A percentile compares a stretch with the other conserved stretches of the same genome.
Conservation (phyloP, 2,888 invertebrate genomes). For the Cantharis nigra region DNA sequence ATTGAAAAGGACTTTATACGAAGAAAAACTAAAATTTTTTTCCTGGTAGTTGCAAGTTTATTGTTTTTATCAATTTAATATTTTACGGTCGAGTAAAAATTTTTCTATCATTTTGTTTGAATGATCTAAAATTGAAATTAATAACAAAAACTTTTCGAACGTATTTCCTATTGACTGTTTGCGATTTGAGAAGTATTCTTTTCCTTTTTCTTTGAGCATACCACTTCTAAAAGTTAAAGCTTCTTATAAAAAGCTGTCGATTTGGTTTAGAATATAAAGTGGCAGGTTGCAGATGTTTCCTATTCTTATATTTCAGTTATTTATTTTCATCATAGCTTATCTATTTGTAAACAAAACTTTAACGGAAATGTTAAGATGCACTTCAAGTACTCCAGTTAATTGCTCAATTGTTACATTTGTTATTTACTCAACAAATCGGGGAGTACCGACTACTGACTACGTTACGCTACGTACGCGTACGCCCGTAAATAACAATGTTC, state of each 20-base stretch:
- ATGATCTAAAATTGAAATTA: slow-evolving; percentile 16
- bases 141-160: slow-evolving; percentile 5
- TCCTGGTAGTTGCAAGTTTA: background rate
- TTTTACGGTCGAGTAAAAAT: background rate
- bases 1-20: background rate
- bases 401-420: background rate
- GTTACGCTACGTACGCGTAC: background rate
- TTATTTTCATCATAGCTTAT: background rate
- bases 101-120: background rate
- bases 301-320: background rate
- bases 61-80: background rate
- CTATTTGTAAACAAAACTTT: background rate
- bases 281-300: slow-evolving; percentile 8
- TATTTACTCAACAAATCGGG: background rate
- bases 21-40: background rate
- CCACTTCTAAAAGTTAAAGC: slow-evolving; percentile 12
- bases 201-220: slow-evolving; percentile 3
- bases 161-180: background rate
- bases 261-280: slow-evolving; percentile 13
- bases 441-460: background rate
- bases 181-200: slow-evolving; percentile 3
- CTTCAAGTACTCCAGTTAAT: background rate
- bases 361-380: background rate
- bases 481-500: background rate
- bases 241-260: slow-evolving; percentile 8